Base-by-base conservation (phyloP, 2,888 invertebrate genomes). In the Prosapia bicincta region DNA sequence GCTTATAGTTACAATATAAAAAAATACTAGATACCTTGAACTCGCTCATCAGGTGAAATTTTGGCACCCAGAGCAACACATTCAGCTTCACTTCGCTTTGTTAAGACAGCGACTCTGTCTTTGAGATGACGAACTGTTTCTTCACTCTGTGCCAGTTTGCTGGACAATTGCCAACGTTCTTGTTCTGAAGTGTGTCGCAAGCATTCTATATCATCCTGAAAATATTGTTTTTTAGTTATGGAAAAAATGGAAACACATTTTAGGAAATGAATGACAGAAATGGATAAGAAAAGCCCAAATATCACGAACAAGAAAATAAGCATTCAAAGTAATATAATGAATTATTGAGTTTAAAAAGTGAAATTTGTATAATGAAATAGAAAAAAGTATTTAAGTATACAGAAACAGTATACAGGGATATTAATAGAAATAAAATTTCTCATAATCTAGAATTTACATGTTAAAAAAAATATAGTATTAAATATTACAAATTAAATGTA, bases 121-220 rank as follows among this genome's bases (percentile, higher is more conserved):
- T 90, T 83, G 83, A 94, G 85, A 83, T 94, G 93, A 0, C 91
- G 87, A 26, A 92, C 90, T 80, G 93, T 91, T 81, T 93, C 93
- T 81, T 94, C 91, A 5, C 91, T 90, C 79, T 89, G 89, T n/a
- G 93, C 90, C 78, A 93, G 84, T 74, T 91, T 90, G 25, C 90
- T 90, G 15, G 90, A 89, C 76, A 93, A 84, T 79, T 90, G 89
- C 20, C 90, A 89, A 74, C 91, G 89, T 83, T 93, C 93, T 65
- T 92, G 88, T 69, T 93, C 90, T 81, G 92, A 91, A 13, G 91
- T 90, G 79, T 94, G 92, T 0, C 93, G 88, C 54, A 92, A 84
- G 3, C 91, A 89, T 83, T 95, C 94, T 82, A 94, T 85, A 82
- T 95, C 94, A 83, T 95, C 95, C 92, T 95, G 85, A 76, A 85